Evolutionary conservation across 2,888 invertebrate species (phyloP), one percentile per base, ranked within the genome.

Genomic region (Himalopsyche anomala): DNA sequence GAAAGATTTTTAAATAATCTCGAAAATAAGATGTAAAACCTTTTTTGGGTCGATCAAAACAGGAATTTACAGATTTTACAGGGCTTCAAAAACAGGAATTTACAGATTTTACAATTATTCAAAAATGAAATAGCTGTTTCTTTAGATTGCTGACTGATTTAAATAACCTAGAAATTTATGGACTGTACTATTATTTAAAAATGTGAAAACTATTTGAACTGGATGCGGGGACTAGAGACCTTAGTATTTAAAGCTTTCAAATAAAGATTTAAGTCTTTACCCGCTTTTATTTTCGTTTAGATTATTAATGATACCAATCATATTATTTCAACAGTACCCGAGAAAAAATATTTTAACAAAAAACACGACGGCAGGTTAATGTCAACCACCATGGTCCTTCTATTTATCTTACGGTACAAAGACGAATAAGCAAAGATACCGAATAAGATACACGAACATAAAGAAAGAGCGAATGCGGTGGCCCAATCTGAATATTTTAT

Each of bases 401-500:
- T 38, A 74, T 38, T 12, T 74, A 74, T 38, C 74, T 74, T 74
- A 2, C 36, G 5, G 4, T 74, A 38, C 74, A 74, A 74, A 74
- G 74, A 74, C 15, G 74, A 15, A 74, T 74, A 74, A 74, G 28
- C 38, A 74, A 36, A 74, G 74, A 74, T 74, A 38, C 38, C 74
- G 74, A 74, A 74, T 74, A 74, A 74, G 74, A 74, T 74, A 74
- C 38, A 5, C 2, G 74, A 19, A 36, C 74, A 74, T 74, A 74
- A 36, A 74, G 74, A 74, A 74, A 74, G 74, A 74, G 15, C 38
- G 74, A 74, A 74, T 74, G 74, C 74, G 74, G 74, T 74, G 15
- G 38, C 74, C 74, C 74, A 36, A 36, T 36, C 74, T 74, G 74
- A 74, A 74, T 74, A 74, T 74, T 74, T 74, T 74, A 74, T 74